A percentile compares a stretch with the other conserved stretches of the same genome.
Evolutionary conservation across 2,113 vertebrate genomes (phyloP).

Genomic region (Scomber japonicus): DNA sequence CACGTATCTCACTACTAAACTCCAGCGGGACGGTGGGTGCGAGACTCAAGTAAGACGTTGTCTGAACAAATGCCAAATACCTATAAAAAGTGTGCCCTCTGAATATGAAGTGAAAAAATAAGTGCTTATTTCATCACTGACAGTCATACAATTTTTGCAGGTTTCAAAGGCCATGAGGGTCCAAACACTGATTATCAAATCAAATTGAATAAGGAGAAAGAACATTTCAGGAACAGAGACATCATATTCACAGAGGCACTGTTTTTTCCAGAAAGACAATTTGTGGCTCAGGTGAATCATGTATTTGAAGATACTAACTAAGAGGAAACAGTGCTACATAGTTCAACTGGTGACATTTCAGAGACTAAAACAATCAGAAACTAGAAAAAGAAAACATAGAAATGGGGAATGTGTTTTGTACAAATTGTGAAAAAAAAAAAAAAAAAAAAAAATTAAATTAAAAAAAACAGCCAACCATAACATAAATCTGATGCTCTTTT

Average conservation of each 20-base stretch:
- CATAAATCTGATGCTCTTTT: slow-evolving; percentile 16
- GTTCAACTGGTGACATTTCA: too few species aligned
- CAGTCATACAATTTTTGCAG: not conserved
- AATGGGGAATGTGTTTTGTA: too few species aligned
- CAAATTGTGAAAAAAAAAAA: too few species aligned
- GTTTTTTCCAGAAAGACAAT: too few species aligned
- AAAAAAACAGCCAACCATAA: not conserved
- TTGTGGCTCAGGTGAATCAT: too few species aligned
- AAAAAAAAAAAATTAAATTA: too few species aligned
- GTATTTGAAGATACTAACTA: too few species aligned
- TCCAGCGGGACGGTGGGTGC: slow-evolving; percentile 30
- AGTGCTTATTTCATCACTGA: slow-evolving; percentile 11
- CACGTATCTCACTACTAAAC: slow-evolving; percentile 46
- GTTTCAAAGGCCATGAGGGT: slow-evolving; percentile 4
- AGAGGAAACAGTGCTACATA: too few species aligned
- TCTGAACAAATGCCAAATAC: slow-evolving; percentile 25
- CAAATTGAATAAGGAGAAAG: not conserved
- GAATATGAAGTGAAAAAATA: not conserved
- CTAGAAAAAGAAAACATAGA: too few species aligned
- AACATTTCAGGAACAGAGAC: slow-evolving; percentile 29
- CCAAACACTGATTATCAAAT: slow-evolving; percentile 35
- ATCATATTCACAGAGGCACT: not conserved
- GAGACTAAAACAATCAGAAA: too few species aligned
- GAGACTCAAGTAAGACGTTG: slow-evolving; percentile 21
- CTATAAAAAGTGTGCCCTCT: slow-evolving; percentile 24